Conservation (phyloP, 2,113 vertebrate species). For the Nothoprocta perdicaria region DNA sequence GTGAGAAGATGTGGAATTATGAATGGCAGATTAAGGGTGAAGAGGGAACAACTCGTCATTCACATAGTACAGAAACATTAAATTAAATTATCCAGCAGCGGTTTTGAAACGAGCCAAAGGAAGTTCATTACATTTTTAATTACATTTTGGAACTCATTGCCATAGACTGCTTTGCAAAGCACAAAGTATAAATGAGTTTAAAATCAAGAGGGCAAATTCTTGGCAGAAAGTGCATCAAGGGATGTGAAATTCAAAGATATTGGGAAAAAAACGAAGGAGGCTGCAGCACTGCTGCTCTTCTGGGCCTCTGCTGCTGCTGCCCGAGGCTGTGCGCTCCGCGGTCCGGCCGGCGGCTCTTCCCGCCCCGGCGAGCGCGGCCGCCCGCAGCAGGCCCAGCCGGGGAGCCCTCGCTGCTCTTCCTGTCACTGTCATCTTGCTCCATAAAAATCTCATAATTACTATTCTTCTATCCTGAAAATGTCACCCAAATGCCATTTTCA, state of each 20-base stretch:
- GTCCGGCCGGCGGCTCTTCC: too few species aligned
- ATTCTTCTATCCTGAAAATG: not conserved
- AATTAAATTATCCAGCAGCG: not conserved
- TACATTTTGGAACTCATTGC: not conserved
- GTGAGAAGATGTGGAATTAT: not conserved
- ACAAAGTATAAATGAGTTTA: not conserved
- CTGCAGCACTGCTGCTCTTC: not conserved
- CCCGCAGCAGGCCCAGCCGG: too few species aligned
- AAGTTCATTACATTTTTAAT: not conserved
- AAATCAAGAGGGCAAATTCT: not conserved
- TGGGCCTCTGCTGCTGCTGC: not conserved
- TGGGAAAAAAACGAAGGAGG: fast-evolving
- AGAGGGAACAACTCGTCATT: not conserved
- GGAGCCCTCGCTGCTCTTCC: too few species aligned
- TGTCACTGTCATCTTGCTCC: not conserved
- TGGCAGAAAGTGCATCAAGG: fast-evolving
- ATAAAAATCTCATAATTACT: not conserved
- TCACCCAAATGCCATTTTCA: not conserved
- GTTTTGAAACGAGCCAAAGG: not conserved
- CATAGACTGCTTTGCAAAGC: not conserved
- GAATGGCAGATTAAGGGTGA: not conserved
- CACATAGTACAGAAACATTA: not conserved
- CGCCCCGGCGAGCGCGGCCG: too few species aligned
- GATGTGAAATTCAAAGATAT: fast-evolving
- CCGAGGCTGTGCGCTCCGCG: not conserved